Evolutionary conservation across 2,888 invertebrate genomes (phyloP).

Genomic region (Melanotus villosus): DNA sequence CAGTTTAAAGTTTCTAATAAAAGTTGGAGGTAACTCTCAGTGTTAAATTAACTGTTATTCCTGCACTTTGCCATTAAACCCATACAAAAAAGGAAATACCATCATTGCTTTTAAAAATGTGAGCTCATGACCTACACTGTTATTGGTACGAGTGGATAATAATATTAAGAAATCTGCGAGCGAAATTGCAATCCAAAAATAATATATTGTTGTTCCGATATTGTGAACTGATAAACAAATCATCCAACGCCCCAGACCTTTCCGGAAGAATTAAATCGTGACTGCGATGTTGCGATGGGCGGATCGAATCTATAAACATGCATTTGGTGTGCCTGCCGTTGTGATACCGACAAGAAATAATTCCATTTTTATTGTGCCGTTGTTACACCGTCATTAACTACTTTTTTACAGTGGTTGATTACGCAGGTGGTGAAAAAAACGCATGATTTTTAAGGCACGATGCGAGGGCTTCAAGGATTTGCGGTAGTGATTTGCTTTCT

Average conservation of each 20-base stretch:
- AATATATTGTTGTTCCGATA: conserved; percentile 35
- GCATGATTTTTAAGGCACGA: neutral
- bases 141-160: too few relatives aligned
- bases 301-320: conserved; percentile 54
- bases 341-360: conserved; percentile 11
- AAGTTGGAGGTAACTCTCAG: too few relatives aligned
- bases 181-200: neutral
- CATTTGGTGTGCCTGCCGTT: conserved; percentile 53
- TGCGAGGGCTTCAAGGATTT: neutral
- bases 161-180: neutral
- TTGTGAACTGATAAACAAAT: conserved; percentile 38
- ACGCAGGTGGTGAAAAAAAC: conserved; percentile 6
- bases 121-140: too few relatives aligned
- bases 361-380: conserved; percentile 8
- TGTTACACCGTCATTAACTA: conserved; percentile 8
- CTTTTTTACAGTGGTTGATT: conserved; percentile 4
- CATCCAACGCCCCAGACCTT: conserved; percentile 39
- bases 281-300: conserved; percentile 50
- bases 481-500: neutral
- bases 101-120: too few relatives aligned
- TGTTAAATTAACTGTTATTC: too few relatives aligned
- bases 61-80: too few relatives aligned
- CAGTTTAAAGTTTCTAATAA: too few relatives aligned
- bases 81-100: too few relatives aligned
- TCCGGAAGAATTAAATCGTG: conserved; percentile 54